These are phyloP conservation scores for Corella eumyota DNA, from an alignment of 23 tunicate genomes.

Conservation along the genomic window DNA sequence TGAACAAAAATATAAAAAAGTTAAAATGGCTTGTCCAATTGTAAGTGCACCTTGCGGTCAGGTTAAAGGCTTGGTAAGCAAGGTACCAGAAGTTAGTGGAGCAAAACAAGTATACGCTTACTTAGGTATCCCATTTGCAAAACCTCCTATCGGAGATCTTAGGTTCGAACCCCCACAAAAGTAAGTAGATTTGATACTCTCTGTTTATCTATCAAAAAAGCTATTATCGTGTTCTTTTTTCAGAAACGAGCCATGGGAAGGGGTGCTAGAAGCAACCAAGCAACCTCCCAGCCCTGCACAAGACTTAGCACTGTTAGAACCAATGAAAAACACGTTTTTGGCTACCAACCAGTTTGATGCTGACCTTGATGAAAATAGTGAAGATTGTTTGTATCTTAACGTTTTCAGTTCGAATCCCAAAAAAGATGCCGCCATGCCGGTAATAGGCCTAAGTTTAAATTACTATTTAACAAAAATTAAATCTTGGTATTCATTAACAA, in stretches of 20 bases:
- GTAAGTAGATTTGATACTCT: neutral
- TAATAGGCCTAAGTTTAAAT: no score
- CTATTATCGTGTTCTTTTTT: neutral
- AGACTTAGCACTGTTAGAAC: neutral
- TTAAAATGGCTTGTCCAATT: conserved; percentile 5
- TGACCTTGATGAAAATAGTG: neutral
- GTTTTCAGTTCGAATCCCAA: conserved; percentile 6
- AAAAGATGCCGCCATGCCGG: conserved; percentile 13
- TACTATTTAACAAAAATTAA: neutral
- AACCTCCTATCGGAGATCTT: conserved; percentile 17
- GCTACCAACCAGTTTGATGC: neutral
- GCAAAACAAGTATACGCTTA: conserved; percentile 14
- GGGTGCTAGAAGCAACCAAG: conserved; percentile 11
- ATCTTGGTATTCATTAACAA: no score
- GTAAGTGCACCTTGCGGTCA: conserved; percentile 2
- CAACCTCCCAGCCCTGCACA: conserved; percentile 1
- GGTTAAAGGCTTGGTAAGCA: neutral
- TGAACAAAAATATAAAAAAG: neutral
- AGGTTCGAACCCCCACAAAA: conserved; percentile 21
- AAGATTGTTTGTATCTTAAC: conserved; percentile 13
- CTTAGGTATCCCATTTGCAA: conserved; percentile 10
- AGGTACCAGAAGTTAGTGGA: conserved; percentile 4
- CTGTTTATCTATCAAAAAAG: neutral
- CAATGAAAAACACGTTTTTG: neutral
- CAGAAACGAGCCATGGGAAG: conserved; percentile 14